Evolutionary conservation across 2,797 vertebrate species (phyloP), one percentile per base, ranked within the genome.

Genomic region (Fistularia tabacaria): DNA sequence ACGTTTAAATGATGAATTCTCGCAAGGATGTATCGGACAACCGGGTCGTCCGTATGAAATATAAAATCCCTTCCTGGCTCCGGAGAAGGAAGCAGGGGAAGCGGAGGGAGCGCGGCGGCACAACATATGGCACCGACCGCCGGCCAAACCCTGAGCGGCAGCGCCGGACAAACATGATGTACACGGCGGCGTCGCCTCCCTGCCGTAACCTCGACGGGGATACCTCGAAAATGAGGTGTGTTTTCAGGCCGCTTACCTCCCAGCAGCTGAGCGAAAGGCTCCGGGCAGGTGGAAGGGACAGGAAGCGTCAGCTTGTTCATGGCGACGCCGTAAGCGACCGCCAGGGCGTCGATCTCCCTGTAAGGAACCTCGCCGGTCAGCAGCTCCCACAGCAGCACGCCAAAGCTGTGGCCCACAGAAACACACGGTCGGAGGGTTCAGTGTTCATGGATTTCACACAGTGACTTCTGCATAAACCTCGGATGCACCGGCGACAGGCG

Each of bases 241-340:
- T 68, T 6, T 45, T 45, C 9, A 45, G 25, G 10, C 10, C 10
- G 25, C 85, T 88, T 85, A 96, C 94, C 94, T 84, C 85, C 90
- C 69, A 97, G 85, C 10, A 97, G 90, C 68, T 87, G 92, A 77
- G 90, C 92, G 63, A 96, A 96, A 63, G 94, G 91, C 75, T 95
- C 94, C 0, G 95, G 95, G 77, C 95, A 96, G 39, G 94, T 95
- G 42, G 94, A 95, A 0, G 95, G 94, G 74, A 97, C 76, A 49
- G 94, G 95, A n/a, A 97, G 89, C 0, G 92, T 95, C 51, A 97
- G 86, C 81, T 96, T 97, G 87, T 94, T 97, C 91, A 97, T 92
- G 62, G 95, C 95, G 14, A 97, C 93, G 0, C 95, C 94, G 0
- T 95, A 97, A 0, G 94, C 95, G 39, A 97, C 94, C 0, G 95